Conservation (phyloP, 2,113 vertebrate species). For the Leuciscus idus region DNA sequence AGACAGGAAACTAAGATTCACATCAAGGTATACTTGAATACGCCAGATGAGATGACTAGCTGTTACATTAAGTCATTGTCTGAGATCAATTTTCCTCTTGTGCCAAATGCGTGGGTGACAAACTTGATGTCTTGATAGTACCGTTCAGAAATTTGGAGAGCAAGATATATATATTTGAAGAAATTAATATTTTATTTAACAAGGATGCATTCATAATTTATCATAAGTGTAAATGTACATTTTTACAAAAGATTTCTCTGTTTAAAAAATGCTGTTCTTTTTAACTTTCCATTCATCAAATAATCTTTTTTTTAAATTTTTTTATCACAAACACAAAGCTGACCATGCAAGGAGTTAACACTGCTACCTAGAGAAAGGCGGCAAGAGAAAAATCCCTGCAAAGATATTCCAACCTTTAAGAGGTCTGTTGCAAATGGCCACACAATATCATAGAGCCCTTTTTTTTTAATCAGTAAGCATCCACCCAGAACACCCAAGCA, state of each 20-base stretch:
- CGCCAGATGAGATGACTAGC: neutral
- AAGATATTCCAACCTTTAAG: neutral
- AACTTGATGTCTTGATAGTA: neutral
- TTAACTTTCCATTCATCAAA: neutral
- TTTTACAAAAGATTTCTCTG: neutral
- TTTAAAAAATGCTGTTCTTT: too few species aligned
- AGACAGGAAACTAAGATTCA: neutral
- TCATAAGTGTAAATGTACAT: neutral
- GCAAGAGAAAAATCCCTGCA: too few species aligned
- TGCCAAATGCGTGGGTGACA: neutral
- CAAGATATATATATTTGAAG: too few species aligned
- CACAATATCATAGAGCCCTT: neutral
- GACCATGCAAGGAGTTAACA: too few species aligned
- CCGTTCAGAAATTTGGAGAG: neutral
- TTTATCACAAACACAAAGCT: neutral
- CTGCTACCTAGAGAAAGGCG: too few species aligned
- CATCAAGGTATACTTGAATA: neutral
- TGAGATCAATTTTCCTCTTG: conserved; percentile 6
- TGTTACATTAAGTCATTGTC: neutral
- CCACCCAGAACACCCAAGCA: neutral
- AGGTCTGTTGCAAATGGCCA: neutral
- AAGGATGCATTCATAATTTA: neutral
- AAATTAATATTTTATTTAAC: neutral
- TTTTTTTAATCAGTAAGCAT: neutral
- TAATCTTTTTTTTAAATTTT: too few species aligned